Evolutionary conservation across 2,797 vertebrate genomes (phyloP).

Genomic region (Pygocentrus nattereri): DNA sequence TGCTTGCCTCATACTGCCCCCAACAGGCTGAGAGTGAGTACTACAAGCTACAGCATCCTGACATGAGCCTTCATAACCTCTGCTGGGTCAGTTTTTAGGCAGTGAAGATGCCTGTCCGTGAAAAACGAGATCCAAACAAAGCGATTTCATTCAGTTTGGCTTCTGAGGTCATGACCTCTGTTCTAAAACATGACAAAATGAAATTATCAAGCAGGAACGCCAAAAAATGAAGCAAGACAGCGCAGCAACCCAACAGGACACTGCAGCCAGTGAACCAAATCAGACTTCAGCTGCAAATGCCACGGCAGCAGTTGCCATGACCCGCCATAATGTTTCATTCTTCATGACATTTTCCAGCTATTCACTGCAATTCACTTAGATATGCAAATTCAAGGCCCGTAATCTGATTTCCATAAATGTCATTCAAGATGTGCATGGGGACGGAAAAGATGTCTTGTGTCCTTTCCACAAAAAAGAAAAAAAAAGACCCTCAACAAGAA

Average conservation of each 20-base stretch:
- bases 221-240: constrained; percentile 34
- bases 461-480: constrained; percentile 55
- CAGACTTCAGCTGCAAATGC: constrained; percentile 77
- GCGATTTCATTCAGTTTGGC: constrained; percentile 34
- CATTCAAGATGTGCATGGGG: constrained; percentile 74
- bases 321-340: constrained; percentile 74
- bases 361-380: constrained; percentile 76
- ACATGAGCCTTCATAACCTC: not conserved
- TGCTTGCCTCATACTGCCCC: constrained; percentile 73
- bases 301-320: constrained; percentile 63
- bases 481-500: constrained; percentile 48
- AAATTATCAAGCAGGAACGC: constrained; percentile 36
- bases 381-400: constrained; percentile 77
- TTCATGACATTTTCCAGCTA: constrained; percentile 80
- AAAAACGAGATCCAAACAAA: constrained; percentile 41
- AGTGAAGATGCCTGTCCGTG: not conserved
- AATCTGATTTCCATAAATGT: constrained; percentile 84
- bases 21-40: constrained; percentile 60
- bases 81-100: not conserved
- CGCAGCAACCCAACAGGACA: constrained; percentile 38
- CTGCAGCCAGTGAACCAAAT: constrained; percentile 74
- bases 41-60: not conserved
- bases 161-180: constrained; percentile 45
- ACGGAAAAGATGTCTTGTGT: constrained; percentile 57
- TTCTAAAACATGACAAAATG: constrained; percentile 43